A percentile compares a stretch with the other conserved stretches of the same genome.
Conservation (phyloP, 2,113 vertebrate species). For the Carollia perspicillata region DNA sequence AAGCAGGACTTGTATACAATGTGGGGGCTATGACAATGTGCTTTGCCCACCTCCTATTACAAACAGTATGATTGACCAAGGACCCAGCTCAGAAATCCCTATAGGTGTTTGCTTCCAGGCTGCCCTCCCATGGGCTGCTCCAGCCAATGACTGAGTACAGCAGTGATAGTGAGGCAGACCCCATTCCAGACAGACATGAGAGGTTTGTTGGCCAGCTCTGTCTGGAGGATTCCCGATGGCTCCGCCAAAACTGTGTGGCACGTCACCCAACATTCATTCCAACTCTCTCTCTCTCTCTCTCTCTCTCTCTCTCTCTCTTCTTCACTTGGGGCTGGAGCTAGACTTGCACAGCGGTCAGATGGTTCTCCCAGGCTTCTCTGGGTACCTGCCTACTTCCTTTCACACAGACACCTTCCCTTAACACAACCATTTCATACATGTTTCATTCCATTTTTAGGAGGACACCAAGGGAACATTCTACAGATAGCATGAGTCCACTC, state of each 20-base stretch:
- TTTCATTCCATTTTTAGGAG: not conserved
- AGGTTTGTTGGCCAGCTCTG: not conserved
- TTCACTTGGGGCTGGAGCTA: not conserved
- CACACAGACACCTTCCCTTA: not conserved
- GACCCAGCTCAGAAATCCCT: not conserved
- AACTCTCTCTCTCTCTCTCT: not conserved
- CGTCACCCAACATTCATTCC: not conserved
- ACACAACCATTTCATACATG: not conserved
- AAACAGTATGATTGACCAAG: not conserved
- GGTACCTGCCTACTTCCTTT: not conserved
- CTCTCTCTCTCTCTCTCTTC: not conserved
- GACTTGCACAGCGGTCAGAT: not conserved
- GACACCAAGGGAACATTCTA: not conserved
- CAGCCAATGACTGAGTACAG: not conserved
- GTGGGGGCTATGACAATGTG: not conserved
- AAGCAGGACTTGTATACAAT: not conserved
- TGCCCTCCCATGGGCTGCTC: not conserved
- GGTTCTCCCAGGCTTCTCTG: not conserved
- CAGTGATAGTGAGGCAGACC: not conserved
- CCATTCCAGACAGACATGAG: not conserved
- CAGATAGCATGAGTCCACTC: not conserved
- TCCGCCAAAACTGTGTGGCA: not conserved
- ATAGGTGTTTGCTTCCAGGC: not conserved
- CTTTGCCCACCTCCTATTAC: not conserved
- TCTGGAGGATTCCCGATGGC: not conserved